These are phyloP conservation scores for Cyprinodon tularosa DNA, from an alignment of 2,113 vertebrate genomes.

Conservation along the genomic window DNA sequence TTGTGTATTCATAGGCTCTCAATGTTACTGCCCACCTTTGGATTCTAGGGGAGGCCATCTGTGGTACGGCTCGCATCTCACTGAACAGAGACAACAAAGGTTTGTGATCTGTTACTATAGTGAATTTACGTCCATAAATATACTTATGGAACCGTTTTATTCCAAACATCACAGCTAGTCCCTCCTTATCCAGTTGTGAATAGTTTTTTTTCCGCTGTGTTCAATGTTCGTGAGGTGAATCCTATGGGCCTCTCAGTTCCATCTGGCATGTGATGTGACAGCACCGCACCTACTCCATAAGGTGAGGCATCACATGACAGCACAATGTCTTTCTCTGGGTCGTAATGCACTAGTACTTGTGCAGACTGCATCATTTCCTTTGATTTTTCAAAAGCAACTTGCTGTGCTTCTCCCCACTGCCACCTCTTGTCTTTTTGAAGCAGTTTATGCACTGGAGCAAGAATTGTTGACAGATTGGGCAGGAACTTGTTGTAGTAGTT, in stretches of 20 bases:
- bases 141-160: neutral
- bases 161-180: neutral
- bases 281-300: no score
- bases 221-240: no score
- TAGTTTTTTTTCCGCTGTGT: no score
- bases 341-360: neutral
- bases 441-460: neutral
- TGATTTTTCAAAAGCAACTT: neutral
- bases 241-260: no score
- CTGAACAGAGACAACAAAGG: neutral
- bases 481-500: neutral
- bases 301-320: neutral
- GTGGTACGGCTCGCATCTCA: neutral
- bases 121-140: neutral
- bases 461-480: neutral
- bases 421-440: neutral
- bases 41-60: neutral
- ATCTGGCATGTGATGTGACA: no score
- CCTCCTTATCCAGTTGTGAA: no score
- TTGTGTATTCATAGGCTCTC: neutral
- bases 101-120: neutral
- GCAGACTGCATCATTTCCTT: neutral
- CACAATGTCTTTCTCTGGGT: neutral
- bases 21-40: neutral
- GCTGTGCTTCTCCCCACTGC: no score